These are phyloP conservation scores for Orchesella flavescens DNA, from an alignment of 2,888 invertebrate species.

Conservation along the genomic window DNA sequence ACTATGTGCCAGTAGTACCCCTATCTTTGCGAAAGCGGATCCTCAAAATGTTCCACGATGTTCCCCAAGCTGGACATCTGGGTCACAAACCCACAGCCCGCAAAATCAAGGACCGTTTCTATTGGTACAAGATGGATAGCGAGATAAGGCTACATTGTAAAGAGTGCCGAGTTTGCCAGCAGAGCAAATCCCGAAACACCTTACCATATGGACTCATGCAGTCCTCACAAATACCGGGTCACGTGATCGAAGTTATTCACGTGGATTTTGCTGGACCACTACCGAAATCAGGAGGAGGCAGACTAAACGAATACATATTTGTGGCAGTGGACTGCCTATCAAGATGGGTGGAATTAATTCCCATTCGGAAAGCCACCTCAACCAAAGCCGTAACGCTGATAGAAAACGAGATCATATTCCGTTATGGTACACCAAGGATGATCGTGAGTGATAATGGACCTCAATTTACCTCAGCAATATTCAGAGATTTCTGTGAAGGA, in stretches of 20 bases:
- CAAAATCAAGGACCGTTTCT: constrained; percentile 50
- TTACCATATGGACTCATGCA: constrained; percentile 44
- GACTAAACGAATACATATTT: constrained; percentile 47
- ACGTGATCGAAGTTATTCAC: constrained; percentile 46
- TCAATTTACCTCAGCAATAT: no score
- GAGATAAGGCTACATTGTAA: constrained; percentile 20
- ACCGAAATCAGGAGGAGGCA: constrained; percentile 17
- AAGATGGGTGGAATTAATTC: constrained; percentile 63
- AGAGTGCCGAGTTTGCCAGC: constrained; percentile 57
- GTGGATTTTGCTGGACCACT: constrained; percentile 64
- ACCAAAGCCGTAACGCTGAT: constrained; percentile 37
- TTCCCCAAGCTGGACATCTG: constrained; percentile 54
- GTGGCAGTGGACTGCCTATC: constrained; percentile 52
- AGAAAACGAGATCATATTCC: constrained; percentile 36
- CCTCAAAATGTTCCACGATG: constrained; percentile 62
- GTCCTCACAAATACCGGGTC: not conserved
- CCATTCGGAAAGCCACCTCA: constrained; percentile 51
- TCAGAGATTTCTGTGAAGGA: no score
- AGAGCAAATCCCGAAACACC: constrained; percentile 31
- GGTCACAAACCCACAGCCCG: constrained; percentile 21
- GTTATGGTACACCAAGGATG: no score
- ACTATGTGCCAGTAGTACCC: constrained; percentile 55
- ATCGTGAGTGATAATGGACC: no score
- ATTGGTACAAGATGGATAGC: constrained; percentile 22
- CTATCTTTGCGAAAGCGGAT: constrained; percentile 22